Percentiles rank a stretch among this genome's conserved stretches.
phyloP scores from a whole-genome alignment of 2,888 invertebrate species.

The Netelia fuscicornis region DNA sequence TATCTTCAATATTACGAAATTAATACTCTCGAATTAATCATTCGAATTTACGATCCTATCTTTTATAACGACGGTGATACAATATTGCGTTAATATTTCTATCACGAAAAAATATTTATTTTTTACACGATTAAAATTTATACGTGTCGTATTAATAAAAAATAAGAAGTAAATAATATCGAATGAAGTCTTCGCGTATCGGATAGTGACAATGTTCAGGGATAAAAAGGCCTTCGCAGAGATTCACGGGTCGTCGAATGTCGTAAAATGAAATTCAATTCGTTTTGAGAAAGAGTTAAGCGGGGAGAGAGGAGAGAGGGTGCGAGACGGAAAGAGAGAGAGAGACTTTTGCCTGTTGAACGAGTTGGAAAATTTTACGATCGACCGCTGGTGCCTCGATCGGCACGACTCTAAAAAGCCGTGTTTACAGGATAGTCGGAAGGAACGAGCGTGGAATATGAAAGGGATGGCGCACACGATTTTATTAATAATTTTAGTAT shows the following conservation, averaged over 20 bases:
- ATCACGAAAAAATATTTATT: background rate
- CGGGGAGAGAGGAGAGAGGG: background rate
- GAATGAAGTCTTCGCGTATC: constrained; percentile 49
- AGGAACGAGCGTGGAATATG: constrained; percentile 63
- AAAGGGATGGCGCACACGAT: constrained; percentile 73
- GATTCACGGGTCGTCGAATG: constrained; percentile 57
- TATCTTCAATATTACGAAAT: no score
- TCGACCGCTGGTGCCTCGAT: constrained; percentile 62
- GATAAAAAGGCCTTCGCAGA: constrained; percentile 34
- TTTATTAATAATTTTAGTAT: constrained; percentile 79
- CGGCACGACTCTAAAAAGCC: constrained; percentile 73
- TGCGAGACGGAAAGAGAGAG: constrained; percentile 5
- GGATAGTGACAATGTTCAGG: constrained; percentile 44
- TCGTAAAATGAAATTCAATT: constrained; percentile 72
- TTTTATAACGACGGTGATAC: no score
- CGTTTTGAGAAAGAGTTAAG: constrained; percentile 32
- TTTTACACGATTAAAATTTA: background rate
- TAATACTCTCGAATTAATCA: no score
- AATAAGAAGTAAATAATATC: background rate
- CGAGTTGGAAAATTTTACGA: constrained; percentile 77
- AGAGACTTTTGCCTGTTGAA: constrained; percentile 53
- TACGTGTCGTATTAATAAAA: background rate
- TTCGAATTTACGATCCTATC: no score
- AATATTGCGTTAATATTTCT: constrained; percentile 23
- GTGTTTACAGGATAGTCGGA: constrained; percentile 76